Percentiles rank a stretch among this genome's conserved stretches.
These are phyloP conservation scores for Ceuthmochares aereus DNA, from an alignment of 2,113 vertebrate species.

Conservation along the genomic window DNA sequence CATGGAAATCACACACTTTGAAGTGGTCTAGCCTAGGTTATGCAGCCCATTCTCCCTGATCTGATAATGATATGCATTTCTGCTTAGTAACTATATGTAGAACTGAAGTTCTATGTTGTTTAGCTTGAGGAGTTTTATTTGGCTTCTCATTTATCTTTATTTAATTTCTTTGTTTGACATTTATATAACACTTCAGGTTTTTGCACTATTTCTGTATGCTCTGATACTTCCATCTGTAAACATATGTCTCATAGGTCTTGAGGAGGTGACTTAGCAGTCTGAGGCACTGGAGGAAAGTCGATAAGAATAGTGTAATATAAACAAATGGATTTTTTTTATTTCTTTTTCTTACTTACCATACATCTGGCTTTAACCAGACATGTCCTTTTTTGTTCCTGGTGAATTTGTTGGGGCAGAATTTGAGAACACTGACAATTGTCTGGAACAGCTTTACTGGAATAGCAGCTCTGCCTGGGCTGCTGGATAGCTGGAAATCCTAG, in stretches of 20 bases:
- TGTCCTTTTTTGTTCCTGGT: background rate
- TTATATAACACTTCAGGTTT: background rate
- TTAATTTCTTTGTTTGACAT: background rate
- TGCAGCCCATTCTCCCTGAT: background rate
- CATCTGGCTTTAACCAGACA: background rate
- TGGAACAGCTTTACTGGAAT: constrained; percentile 1
- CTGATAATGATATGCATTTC: background rate
- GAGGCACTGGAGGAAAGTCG: background rate
- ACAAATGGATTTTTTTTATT: background rate
- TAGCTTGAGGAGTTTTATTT: background rate
- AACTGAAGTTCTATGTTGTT: background rate
- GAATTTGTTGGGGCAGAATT: background rate
- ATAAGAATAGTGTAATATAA: background rate
- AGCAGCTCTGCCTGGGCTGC: background rate
- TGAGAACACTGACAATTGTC: constrained; percentile 8
- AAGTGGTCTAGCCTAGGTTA: background rate
- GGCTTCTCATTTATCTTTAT: background rate
- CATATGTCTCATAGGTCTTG: background rate
- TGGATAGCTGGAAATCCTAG: constrained; percentile 32
- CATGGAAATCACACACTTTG: background rate
- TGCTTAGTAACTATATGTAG: background rate
- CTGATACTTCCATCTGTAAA: background rate
- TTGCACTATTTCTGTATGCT: background rate
- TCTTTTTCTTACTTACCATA: background rate
- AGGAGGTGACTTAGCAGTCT: background rate